phyloP scores from a whole-genome alignment of 2,888 invertebrate species.

The Hemistola chrysoprasaria region DNA sequence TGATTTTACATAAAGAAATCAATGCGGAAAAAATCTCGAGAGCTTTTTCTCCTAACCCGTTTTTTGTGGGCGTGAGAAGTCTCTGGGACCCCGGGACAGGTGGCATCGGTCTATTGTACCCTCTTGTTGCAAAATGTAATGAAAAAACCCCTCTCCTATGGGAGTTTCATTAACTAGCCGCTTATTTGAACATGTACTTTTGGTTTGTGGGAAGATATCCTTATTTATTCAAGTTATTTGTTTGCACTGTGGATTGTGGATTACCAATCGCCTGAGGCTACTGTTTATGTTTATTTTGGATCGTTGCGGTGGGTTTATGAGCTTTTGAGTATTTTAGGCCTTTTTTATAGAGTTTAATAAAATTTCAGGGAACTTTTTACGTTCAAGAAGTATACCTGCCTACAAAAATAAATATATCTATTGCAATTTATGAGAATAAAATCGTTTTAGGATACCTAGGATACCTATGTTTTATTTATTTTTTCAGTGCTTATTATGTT shows the following conservation, averaged over 20 bases:
- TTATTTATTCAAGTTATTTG: constrained; percentile 11
- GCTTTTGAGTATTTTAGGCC: too few relatives aligned
- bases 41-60: constrained; percentile 56
- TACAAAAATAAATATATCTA: too few relatives aligned
- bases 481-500: too few relatives aligned
- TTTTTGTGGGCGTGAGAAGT: constrained; percentile 72
- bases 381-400: too few relatives aligned
- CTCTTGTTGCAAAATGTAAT: constrained; percentile 19
- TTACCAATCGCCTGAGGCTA: constrained; percentile 9
- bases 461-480: too few relatives aligned
- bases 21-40: constrained; percentile 37
- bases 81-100: constrained; percentile 63
- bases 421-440: too few relatives aligned
- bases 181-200: constrained; percentile 24
- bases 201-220: constrained; percentile 19
- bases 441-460: too few relatives aligned
- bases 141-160: constrained; percentile 11
- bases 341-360: too few relatives aligned
- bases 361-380: too few relatives aligned
- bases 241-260: constrained; percentile 10
- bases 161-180: constrained; percentile 8
- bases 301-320: constrained; percentile 5
- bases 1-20: constrained; percentile 12
- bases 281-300: constrained; percentile 9
- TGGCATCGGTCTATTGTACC: constrained; percentile 46